A percentile compares a stretch with the other conserved stretches of the same genome.
These are phyloP conservation scores for Campoletis raptor DNA, from an alignment of 2,888 invertebrate species.

Conservation along the genomic window DNA sequence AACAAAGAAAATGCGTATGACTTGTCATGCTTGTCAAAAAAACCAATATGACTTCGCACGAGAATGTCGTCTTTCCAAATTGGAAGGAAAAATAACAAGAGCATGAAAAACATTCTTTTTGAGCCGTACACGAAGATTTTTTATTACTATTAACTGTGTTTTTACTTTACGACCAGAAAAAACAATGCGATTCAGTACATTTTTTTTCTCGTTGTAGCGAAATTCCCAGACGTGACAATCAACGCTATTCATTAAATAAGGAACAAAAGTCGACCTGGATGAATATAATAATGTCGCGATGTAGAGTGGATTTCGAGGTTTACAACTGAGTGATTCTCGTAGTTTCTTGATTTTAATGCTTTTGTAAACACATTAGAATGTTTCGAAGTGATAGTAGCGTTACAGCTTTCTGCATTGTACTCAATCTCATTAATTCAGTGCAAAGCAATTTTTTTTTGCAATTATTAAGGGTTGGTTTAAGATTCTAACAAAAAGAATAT, in stretches of 20 bases:
- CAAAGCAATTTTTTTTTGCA: not conserved
- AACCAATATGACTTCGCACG: not conserved
- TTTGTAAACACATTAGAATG: constrained; percentile 27
- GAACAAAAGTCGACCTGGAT: not conserved
- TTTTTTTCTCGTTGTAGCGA: not conserved
- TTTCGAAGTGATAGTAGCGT: not conserved
- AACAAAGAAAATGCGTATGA: not conserved
- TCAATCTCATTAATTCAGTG: not conserved
- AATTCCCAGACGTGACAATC: not conserved
- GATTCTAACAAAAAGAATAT: not conserved
- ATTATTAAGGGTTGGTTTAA: not conserved
- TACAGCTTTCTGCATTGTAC: constrained; percentile 4
- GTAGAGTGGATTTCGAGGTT: not conserved
- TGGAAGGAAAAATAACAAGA: not conserved
- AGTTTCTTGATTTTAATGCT: not conserved
- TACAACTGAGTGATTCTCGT: not conserved
- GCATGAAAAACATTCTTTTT: not conserved
- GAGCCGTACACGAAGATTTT: not conserved
- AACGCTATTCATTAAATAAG: not conserved
- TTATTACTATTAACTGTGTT: not conserved
- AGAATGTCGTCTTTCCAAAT: not conserved
- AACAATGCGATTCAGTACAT: not conserved
- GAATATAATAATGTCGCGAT: not conserved
- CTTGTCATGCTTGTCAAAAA: not conserved
- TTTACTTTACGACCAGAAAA: not conserved